phyloP scores from a whole-genome alignment of 2,888 invertebrate genomes.

The Cecidostiba fungosa region DNA sequence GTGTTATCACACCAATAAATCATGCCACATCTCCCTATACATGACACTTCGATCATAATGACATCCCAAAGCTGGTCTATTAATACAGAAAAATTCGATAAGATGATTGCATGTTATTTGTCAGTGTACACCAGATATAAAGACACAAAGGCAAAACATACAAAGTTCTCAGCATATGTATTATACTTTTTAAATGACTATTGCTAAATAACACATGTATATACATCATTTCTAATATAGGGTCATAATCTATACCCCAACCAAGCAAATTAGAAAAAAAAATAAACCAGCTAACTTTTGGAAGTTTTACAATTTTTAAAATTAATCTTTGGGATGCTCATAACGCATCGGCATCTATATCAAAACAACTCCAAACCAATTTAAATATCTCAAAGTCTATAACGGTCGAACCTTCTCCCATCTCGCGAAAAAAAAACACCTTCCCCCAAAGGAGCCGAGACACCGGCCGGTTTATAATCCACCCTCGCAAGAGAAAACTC shows the following conservation, averaged over 20 bases:
- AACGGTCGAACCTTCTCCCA: neutral
- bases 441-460: neutral
- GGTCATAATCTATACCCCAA: neutral
- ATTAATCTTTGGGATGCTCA: neutral
- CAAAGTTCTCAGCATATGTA: neutral
- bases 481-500: neutral
- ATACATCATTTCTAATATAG: neutral
- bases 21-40: neutral
- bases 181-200: neutral
- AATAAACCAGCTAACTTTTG: neutral
- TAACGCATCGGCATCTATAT: neutral
- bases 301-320: neutral
- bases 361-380: neutral
- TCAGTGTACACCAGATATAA: conserved; percentile 35
- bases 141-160: neutral
- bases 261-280: neutral
- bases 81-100: conserved; percentile 49
- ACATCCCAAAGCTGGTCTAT: conserved; percentile 40
- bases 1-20: conserved; percentile 46
- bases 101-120: conserved; percentile 32
- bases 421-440: conserved; percentile 2
- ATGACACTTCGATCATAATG: conserved; percentile 30
- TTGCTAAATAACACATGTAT: neutral
- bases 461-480: conserved; percentile 24
- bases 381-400: neutral